Evolutionary conservation across 2,888 invertebrate genomes (phyloP).

Genomic region (Philereme transversata): DNA sequence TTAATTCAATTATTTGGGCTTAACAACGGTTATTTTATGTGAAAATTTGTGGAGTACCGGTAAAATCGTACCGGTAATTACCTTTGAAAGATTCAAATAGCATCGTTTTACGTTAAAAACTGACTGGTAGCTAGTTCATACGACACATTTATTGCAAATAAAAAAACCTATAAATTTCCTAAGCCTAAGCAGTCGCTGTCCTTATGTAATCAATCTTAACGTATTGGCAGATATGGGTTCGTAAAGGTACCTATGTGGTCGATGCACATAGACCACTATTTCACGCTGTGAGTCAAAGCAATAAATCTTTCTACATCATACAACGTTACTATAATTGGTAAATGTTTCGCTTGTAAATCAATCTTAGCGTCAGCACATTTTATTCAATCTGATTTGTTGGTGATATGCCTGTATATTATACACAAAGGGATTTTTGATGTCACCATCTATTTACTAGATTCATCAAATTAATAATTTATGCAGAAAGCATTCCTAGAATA

Average conservation of each 20-base stretch:
- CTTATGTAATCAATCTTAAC: too few species aligned
- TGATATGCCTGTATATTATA: constrained; percentile 12
- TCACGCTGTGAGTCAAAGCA: constrained; percentile 8
- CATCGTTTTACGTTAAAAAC: too few species aligned
- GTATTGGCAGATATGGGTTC: too few species aligned
- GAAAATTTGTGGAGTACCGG: too few species aligned
- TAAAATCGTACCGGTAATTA: too few species aligned
- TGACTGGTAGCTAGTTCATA: too few species aligned
- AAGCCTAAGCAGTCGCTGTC: too few species aligned
- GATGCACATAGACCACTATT: constrained; percentile 15
- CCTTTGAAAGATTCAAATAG: too few species aligned
- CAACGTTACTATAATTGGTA: constrained; percentile 23
- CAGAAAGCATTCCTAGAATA: background rate
- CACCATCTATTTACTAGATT: constrained; percentile 3
- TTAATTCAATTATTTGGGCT: too few species aligned
- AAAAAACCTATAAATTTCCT: too few species aligned
- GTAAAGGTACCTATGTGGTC: background rate
- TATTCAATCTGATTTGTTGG: constrained; percentile 11
- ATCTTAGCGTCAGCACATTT: constrained; percentile 26
- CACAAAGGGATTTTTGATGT: constrained; percentile 8
- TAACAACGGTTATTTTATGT: too few species aligned
- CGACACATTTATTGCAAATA: too few species aligned
- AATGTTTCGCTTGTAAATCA: constrained; percentile 33
- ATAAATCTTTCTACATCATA: constrained; percentile 29
- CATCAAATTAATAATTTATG: background rate